Evolutionary conservation across 92 coral and sea anemone genomes (phyloP).

Genomic region (Porites evermanni): DNA sequence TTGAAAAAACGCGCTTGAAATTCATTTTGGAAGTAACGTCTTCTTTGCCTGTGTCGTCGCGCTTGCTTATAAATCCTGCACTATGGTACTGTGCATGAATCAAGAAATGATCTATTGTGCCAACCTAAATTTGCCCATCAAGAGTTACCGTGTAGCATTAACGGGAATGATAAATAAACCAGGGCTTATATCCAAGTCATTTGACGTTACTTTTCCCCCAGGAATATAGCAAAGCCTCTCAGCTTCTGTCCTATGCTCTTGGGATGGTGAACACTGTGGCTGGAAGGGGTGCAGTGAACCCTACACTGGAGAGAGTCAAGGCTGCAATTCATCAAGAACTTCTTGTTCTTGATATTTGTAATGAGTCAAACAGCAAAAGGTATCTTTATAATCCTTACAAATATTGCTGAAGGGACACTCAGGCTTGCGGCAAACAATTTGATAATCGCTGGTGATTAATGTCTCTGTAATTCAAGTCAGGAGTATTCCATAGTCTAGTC

Average conservation of each 20-base stretch:
- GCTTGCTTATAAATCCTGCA: not conserved
- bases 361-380: slow-evolving; percentile 61
- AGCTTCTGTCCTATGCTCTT: slow-evolving; percentile 71
- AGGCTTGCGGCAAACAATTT: too few relatives aligned
- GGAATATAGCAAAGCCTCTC: slow-evolving; percentile 69
- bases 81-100: not conserved
- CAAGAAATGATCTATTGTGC: too few relatives aligned
- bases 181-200: too few relatives aligned
- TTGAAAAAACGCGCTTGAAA: too few relatives aligned
- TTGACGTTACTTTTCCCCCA: slow-evolving; percentile 6
- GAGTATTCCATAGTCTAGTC: too few relatives aligned
- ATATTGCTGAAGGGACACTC: not conserved
- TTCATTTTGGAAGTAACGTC: too few relatives aligned
- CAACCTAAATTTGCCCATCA: not conserved
- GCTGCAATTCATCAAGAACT: slow-evolving; percentile 82
- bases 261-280: slow-evolving; percentile 63
- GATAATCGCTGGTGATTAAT: too few relatives aligned
- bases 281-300: slow-evolving; percentile 34
- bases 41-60: too few relatives aligned
- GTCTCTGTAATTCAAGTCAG: too few relatives aligned
- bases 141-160: too few relatives aligned
- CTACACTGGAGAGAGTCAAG: slow-evolving; percentile 70
- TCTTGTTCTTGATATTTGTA: slow-evolving; percentile 72
- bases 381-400: not conserved
- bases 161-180: too few relatives aligned